A percentile compares a stretch with the other conserved stretches of the same genome.
phyloP scores from a whole-genome alignment of 2,113 vertebrate genomes.

The Crotalus horridus region DNA sequence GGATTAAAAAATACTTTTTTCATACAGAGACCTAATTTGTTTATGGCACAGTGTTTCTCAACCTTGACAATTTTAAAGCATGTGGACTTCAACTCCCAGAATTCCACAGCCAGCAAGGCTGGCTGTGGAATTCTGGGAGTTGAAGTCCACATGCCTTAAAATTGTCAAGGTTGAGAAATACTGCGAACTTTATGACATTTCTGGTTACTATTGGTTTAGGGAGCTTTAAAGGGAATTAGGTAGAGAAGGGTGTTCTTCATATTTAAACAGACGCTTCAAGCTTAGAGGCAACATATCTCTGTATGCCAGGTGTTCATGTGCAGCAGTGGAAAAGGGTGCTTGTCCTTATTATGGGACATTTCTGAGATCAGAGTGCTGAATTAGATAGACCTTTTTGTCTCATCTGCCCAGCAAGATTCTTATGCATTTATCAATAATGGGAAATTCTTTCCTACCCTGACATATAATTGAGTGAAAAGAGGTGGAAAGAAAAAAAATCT shows the following conservation, averaged over 20 bases:
- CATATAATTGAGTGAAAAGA: background rate
- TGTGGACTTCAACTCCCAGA: too few species aligned
- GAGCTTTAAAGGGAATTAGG: background rate
- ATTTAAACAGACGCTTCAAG: background rate
- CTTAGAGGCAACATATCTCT: background rate
- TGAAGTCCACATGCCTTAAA: too few species aligned
- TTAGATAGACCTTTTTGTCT: background rate
- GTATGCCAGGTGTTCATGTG: background rate
- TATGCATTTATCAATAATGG: background rate
- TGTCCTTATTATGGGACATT: background rate
- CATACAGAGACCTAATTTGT: background rate
- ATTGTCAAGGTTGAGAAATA: too few species aligned
- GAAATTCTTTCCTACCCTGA: background rate
- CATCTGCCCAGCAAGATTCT: background rate
- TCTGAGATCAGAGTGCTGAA: background rate
- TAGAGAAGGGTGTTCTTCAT: background rate
- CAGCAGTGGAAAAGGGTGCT: background rate
- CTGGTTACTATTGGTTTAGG: background rate
- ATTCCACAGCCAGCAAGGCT: too few species aligned
- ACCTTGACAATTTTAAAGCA: too few species aligned
- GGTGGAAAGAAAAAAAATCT: background rate
- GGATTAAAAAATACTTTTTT: background rate
- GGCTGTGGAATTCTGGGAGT: too few species aligned
- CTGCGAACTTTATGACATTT: background rate
- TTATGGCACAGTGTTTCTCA: too few species aligned